Base-by-base conservation (phyloP, 2,888 invertebrate species). In the Cybosia mesomella region DNA sequence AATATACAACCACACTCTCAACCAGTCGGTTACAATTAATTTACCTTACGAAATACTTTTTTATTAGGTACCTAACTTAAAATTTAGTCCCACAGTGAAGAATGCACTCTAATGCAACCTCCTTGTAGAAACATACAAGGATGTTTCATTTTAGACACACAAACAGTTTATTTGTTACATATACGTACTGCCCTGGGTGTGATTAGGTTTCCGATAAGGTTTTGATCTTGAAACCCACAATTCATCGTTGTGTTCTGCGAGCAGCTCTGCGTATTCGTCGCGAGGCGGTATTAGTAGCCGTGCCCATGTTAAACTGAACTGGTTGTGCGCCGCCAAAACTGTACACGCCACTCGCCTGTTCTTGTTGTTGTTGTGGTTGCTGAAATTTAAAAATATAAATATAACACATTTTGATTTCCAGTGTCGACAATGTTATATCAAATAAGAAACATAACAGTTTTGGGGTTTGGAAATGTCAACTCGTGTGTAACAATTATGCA, bases 271-370 rank as follows among this genome's bases (percentile, higher is more conserved):
- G 87, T 36, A 92, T 76, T 64, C 92, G 89, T 0, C 93, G 86
- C 43, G 72, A 70, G 57, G 72, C 55, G 87, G 87, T 54, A 87
- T 77, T 80, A 49, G 77, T 71, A 24, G 77, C 87, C 65, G 86
- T 91, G 70, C 94, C 93, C 82, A 94, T 90, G 73, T 76, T 89
- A 80, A 93, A 93, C 75, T 92, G 92, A n/a, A 91, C 86, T 39
- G 49, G 81, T 74, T 67, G 58, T 15, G 74, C 61, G 34, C 79
- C 83, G 54, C 86, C 85, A 79, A 92, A 92, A 67, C 80, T 90
- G 75, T 91, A 92, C 58, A 63, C 54, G 11, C 91, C 86, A 39
- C 82, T 82, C 18, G 82, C 43, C 57, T 82, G 88, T 55, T 79
- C 81, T 53, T 77, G 81, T 21, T 78, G 82, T 64, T 80, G 71